Base-by-base conservation (phyloP, 2,888 invertebrate species). In the Sthenelais limicola region DNA sequence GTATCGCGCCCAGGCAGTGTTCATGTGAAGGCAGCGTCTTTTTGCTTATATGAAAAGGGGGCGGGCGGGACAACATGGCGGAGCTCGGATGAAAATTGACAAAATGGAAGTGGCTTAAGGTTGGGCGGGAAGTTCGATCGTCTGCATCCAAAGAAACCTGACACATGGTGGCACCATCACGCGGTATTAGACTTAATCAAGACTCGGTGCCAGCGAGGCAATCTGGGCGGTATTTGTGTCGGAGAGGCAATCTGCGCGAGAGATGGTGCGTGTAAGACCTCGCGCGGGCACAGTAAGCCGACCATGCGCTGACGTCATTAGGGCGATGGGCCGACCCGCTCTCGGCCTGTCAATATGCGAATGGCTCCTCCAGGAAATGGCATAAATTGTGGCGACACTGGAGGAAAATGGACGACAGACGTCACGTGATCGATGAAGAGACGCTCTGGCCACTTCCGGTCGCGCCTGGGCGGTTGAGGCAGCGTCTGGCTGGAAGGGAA, bases 231-330 rank as follows among this genome's bases (percentile, higher is more conserved):
- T 24, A 24, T 62, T 38, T 62, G 62, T 62, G 62, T 38, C 62
- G 62, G 62, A 35, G 62, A 62, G 62, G 62, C 62, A 62, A 62
- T 62, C 62, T 62, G 35, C 38, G 62, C 62, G 62, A 24, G 24
- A 33, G 62, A n/a, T 24, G 38, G 21, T 33, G 38, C 62, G 62
- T 62, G 62, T 62, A 62, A 62, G 62, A 35, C 62, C 38, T 21
- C n/a, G n/a, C 32, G 15, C 9, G 21, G 35, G 38, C 35, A 43
- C 24, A 24, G 56, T 62, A 62, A 62, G 38, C 38, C 52, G n/a
- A n/a, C n/a, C n/a, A n/a, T n/a, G n/a, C n/a, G n/a, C n/a, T n/a
- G n/a, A n/a, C n/a, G n/a, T n/a, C n/a, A n/a, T n/a, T n/a, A n/a
- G n/a, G n/a, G n/a, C n/a, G n/a, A n/a, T n/a, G n/a, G n/a, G n/a